phyloP scores from a whole-genome alignment of 2,888 invertebrate species.

The Drosophila koepferae region DNA sequence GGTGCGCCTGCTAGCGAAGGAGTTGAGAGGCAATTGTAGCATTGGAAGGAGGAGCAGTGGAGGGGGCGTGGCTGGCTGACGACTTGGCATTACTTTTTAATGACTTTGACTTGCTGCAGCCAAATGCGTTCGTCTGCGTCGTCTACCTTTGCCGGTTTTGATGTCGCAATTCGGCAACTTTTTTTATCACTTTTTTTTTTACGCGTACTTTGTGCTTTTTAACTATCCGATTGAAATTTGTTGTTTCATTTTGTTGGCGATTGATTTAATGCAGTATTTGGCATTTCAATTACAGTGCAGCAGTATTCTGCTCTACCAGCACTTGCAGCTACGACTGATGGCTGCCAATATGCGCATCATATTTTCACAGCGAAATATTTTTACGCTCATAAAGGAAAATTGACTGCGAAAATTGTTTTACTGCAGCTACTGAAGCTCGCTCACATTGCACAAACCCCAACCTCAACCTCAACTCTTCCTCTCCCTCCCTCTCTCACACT shows the following conservation, averaged over 20 bases:
- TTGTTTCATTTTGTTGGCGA: constrained; percentile 26
- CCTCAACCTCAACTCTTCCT: not conserved
- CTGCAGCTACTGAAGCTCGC: constrained; percentile 64
- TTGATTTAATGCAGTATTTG: constrained; percentile 36
- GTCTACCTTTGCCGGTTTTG: constrained; percentile 47
- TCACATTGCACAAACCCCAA: constrained; percentile 25
- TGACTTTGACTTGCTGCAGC: constrained; percentile 81
- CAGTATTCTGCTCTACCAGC: not conserved
- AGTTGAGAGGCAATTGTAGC: constrained; percentile 45
- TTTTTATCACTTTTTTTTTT: constrained; percentile 31
- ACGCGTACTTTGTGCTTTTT: constrained; percentile 15
- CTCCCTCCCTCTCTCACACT: not conserved
- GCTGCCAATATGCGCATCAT: constrained; percentile 73
- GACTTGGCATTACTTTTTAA: constrained; percentile 79
- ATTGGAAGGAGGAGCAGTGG: not conserved
- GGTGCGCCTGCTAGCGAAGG: constrained; percentile 62
- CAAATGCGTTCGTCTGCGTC: constrained; percentile 60
- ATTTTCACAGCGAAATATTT: constrained; percentile 74
- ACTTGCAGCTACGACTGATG: constrained; percentile 21
- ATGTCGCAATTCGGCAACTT: constrained; percentile 40
- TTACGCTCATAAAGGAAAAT: constrained; percentile 81
- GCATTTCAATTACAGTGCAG: constrained; percentile 35
- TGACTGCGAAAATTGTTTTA: constrained; percentile 81
- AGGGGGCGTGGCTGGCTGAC: constrained; percentile 55
- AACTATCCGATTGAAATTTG: constrained; percentile 42